Evolutionary conservation across 2,888 invertebrate genomes (phyloP).

Genomic region (Linyphia triangularis): DNA sequence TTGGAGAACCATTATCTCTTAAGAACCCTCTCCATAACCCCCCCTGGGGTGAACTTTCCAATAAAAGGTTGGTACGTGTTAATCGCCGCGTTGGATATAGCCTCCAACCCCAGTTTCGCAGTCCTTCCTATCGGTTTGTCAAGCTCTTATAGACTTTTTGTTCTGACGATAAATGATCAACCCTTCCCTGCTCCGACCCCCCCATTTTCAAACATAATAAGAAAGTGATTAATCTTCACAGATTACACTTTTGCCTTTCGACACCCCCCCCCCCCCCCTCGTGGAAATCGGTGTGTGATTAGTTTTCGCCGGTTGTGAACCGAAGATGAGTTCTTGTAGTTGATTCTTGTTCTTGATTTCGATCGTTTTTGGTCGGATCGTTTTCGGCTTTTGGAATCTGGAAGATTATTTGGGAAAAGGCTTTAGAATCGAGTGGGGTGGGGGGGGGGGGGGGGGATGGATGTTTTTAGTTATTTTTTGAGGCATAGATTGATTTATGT

Average conservation of each 20-base stretch:
- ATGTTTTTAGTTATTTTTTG: neutral
- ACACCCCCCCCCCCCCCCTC: neutral
- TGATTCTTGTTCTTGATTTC: neutral
- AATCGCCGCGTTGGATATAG: slow-evolving; percentile 28
- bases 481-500: neutral
- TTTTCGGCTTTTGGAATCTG: neutral
- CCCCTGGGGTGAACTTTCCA: slow-evolving; percentile 11
- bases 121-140: slow-evolving; percentile 57
- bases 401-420: slow-evolving; percentile 10
- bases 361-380: neutral
- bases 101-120: neutral
- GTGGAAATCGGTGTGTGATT: slow-evolving; percentile 29
- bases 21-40: neutral
- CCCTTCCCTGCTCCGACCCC: neutral
- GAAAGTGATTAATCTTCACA: slow-evolving; percentile 48
- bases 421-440: neutral
- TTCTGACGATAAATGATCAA: slow-evolving; percentile 41
- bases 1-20: slow-evolving; percentile 27
- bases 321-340: neutral
- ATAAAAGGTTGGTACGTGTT: slow-evolving; percentile 46
- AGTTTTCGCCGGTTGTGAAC: neutral
- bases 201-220: slow-evolving; percentile 58
- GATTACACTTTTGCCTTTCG: slow-evolving; percentile 22
- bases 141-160: slow-evolving; percentile 42
- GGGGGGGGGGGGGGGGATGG: neutral